Conservation (phyloP, 2,797 vertebrate species). For the Alcedo quadribrachys region DNA sequence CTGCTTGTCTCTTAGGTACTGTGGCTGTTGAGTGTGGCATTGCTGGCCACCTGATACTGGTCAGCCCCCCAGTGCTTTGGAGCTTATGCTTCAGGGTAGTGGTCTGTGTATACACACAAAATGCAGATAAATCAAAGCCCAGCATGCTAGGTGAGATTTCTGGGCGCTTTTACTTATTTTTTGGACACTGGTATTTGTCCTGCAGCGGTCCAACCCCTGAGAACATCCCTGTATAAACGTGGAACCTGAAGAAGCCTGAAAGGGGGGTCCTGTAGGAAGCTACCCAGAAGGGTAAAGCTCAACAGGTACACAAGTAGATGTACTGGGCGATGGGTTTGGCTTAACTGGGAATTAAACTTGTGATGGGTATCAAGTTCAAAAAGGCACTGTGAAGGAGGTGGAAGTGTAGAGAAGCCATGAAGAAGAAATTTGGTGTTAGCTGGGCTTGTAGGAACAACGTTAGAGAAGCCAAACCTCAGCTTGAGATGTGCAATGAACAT, state of each 20-base stretch:
- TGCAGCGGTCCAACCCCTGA: not conserved
- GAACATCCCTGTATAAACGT: not conserved
- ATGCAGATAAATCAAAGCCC: not conserved
- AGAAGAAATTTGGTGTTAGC: not conserved
- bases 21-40: not conserved
- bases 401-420: not conserved
- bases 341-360: not conserved
- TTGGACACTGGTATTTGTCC: not conserved
- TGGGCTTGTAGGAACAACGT: not conserved
- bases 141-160: not conserved
- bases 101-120: not conserved
- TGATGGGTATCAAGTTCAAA: not conserved
- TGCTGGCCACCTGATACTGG: not conserved
- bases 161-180: not conserved
- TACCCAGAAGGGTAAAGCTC: not conserved
- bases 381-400: not conserved
- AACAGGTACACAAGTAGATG: accelerated
- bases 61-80: not conserved
- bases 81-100: not conserved
- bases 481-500: too few relatives aligned
- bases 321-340: not conserved
- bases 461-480: not conserved
- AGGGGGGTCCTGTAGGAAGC: not conserved
- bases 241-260: not conserved
- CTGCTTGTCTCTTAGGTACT: not conserved